phyloP scores from a whole-genome alignment of 2,113 vertebrate species.

The Notothenia coriiceps region DNA sequence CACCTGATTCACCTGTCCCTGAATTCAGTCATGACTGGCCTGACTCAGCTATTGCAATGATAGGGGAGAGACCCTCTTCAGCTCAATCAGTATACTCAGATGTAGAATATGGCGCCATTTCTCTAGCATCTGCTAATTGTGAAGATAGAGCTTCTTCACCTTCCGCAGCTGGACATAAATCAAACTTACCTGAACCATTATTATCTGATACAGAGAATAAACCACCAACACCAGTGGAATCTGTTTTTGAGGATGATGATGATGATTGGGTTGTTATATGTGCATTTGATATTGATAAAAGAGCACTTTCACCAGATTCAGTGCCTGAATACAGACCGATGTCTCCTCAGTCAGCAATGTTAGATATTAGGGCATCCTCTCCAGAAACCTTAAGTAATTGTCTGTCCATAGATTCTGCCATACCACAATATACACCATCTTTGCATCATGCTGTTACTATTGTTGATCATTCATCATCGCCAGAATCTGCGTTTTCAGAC shows the following conservation, averaged over 20 bases:
- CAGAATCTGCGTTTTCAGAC: slow-evolving; percentile 58
- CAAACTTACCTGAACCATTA: not conserved
- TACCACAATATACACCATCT: not conserved
- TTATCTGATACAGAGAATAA: slow-evolving; percentile 18
- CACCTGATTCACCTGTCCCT: slow-evolving; percentile 65
- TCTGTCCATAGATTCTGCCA: slow-evolving; percentile 24
- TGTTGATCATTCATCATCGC: slow-evolving; percentile 26
- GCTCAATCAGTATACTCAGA: slow-evolving; percentile 52
- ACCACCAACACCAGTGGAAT: not conserved
- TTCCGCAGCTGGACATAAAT: slow-evolving; percentile 8
- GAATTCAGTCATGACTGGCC: slow-evolving; percentile 23
- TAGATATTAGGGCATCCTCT: slow-evolving; percentile 15
- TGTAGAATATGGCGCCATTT: slow-evolving; percentile 33
- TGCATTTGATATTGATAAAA: slow-evolving; percentile 41
- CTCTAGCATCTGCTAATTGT: slow-evolving; percentile 15
- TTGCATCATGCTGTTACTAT: not conserved
- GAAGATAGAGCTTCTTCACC: slow-evolving; percentile 51
- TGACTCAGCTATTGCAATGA: slow-evolving; percentile 3
- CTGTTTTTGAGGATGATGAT: slow-evolving; percentile 18
- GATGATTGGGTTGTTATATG: slow-evolving; percentile 52
- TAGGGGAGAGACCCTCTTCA: slow-evolving; percentile 48
- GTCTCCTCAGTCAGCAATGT: slow-evolving; percentile 9
- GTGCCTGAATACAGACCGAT: slow-evolving; percentile 2
- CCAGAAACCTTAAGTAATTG: slow-evolving; percentile 9
- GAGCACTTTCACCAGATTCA: slow-evolving; percentile 21